Base-by-base conservation (phyloP, 2,888 invertebrate species). In the Agrotis segetum region DNA sequence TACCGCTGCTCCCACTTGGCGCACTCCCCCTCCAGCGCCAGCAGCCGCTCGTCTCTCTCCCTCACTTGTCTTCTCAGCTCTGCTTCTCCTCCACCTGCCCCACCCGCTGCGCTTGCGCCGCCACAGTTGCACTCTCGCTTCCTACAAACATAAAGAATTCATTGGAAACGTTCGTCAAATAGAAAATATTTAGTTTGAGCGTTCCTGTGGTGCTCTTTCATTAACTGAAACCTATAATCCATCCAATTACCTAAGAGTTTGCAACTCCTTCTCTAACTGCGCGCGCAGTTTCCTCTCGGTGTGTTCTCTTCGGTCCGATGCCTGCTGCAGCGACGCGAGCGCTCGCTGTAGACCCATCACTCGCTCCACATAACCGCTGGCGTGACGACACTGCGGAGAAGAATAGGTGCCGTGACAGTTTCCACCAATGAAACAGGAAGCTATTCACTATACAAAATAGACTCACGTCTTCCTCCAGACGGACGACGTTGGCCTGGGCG, bases 1-100 rank as follows among this genome's bases (percentile, higher is more conserved):
- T 98, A 98, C 62, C 98, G 96, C 93, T 98, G 98, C 93, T 98
- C 98, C 98, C 98, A 98, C 95, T 98, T 98, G 83, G 98, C 97
- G 86, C 98, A 98, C 89, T 98, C 98, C 0, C 98, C 98, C 93
- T 98, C 98, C 67, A 98, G 95, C 72, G 97, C 95, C 80, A 96
- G 90, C 77, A 96, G 88, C 16, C 96, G 87, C 87, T 96, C 96
- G 90, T 96, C 96, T 0, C 95, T 86, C 88, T 96, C 96, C 11
- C 96, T 88, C 88, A 96, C 77, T 82, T 92, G 93, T 0, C 86
- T 97, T 91, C 91, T 96, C 92, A 90, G 96, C 96, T 95, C 97
- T 92, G 88, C 96, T 96, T 91, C 96, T 88, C 85, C 93, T 49
- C 90, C 88, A 84, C 82, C 92, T 80, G 86, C 72, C 0, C 76